These are phyloP conservation scores for Entelurus aequoreus DNA, from an alignment of 2,113 vertebrate genomes.

Conservation along the genomic window DNA sequence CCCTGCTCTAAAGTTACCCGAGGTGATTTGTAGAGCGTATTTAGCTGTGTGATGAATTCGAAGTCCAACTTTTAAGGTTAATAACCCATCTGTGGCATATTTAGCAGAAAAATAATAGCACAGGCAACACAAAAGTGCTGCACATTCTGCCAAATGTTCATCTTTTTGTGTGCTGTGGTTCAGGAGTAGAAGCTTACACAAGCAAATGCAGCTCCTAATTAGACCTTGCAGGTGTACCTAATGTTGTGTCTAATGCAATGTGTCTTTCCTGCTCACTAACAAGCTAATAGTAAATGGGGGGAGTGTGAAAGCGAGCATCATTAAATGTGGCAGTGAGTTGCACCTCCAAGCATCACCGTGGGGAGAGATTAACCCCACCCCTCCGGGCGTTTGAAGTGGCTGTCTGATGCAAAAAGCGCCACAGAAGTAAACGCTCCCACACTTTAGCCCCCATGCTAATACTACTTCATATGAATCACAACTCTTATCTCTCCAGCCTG, in stretches of 20 bases:
- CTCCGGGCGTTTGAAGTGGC: slow-evolving; percentile 53
- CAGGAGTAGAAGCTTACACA: too few species aligned
- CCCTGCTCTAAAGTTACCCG: too few species aligned
- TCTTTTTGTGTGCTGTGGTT: too few species aligned
- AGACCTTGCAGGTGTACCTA: not conserved
- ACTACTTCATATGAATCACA: not conserved
- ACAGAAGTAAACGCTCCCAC: slow-evolving; percentile 20
- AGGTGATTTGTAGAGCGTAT: too few species aligned
- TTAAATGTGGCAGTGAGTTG: slow-evolving; percentile 6
- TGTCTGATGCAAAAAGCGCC: slow-evolving; percentile 41
- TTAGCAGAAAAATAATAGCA: too few species aligned
- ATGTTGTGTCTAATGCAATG: not conserved
- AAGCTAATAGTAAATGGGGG: slow-evolving; percentile 8
- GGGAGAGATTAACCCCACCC: slow-evolving; percentile 56
- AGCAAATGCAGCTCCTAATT: not conserved
- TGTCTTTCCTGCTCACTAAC: slow-evolving; percentile 12
- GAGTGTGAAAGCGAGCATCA: slow-evolving; percentile 3
- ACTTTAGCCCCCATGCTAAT: slow-evolving; percentile 27
- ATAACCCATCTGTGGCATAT: too few species aligned
- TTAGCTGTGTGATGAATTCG: too few species aligned
- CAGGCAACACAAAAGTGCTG: too few species aligned
- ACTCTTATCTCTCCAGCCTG: slow-evolving; percentile 28
- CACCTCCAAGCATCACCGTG: slow-evolving; percentile 32
- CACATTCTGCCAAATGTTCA: too few species aligned
- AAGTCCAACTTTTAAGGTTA: too few species aligned